Base-by-base conservation (phyloP, 2,797 vertebrate genomes). In the Falco concolor region DNA sequence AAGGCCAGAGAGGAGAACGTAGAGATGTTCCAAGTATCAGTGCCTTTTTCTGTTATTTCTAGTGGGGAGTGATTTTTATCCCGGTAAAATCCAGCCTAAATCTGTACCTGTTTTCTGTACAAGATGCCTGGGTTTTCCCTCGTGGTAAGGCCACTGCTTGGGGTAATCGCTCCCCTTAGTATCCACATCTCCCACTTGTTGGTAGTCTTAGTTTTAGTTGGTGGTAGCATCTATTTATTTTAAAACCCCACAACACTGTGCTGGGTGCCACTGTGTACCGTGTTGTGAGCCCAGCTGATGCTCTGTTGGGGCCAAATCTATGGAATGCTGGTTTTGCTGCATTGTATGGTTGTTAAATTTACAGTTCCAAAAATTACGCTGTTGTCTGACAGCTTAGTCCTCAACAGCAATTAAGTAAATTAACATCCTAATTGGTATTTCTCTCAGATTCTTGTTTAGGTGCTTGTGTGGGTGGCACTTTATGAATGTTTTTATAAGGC, bases 391-490 rank as follows among this genome's bases (percentile, higher is more conserved):
- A 64, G 65, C 57, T 89, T 72, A 70, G 45, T 75, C 79, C 50
- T 75, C 38, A 65, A 79, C 28, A 83, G 72, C 45, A 82, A 7
- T 95, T 79, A 73, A 80, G 56, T 68, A 53, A 89, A 80, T 90
- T 67, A 86, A 74, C 56, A 77, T 79, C 56, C 59, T 86, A 27
- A 61, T 70, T 63, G 53, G 45, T 84, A 6, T 57, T 92, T 82
- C 45, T 87, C 44, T 80, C 77, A 60, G 72, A 83, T 60, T 84
- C 40, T 76, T 82, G 61, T 79, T 95, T 82, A 79, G 94, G 67
- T 93, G 56, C 52, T 86, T 81, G 93, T 79, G 83, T 94, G 85
- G 52, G 40, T 90, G 50, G 83, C 74, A 94, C 63, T 95, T 93
- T 64, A 77, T 84, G 67, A 87, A 91, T 70, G 90, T 70, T 95